Conservation (phyloP, 1,140 invertebrate genomes). For the Nasonia vitripennis region DNA sequence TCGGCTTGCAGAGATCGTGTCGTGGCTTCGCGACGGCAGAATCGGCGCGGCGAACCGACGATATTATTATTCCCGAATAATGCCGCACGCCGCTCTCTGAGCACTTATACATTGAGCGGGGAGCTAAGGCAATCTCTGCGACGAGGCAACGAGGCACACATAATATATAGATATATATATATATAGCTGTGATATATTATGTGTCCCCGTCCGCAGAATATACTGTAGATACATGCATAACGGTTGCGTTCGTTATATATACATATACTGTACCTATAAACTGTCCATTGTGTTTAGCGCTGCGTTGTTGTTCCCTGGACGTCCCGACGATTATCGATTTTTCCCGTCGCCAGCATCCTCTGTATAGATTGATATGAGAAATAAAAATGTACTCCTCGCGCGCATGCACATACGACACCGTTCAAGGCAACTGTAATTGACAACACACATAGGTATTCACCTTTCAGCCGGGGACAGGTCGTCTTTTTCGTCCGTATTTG, state of each 20-base stretch:
- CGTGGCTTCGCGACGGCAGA: background rate
- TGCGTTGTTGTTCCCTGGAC: slow-evolving; percentile 27
- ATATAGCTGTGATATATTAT: background rate
- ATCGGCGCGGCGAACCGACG: background rate
- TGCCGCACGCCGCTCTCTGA: background rate
- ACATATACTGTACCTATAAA: background rate
- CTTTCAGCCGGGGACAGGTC: too few species aligned
- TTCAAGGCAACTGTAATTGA: too few species aligned
- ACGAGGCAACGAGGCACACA: background rate
- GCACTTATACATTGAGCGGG: background rate
- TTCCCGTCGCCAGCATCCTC: background rate
- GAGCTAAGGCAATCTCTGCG: background rate
- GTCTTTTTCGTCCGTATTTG: too few species aligned
- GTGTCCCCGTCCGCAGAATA: background rate
- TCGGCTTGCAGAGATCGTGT: background rate
- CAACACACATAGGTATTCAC: too few species aligned
- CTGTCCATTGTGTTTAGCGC: slow-evolving; percentile 23
- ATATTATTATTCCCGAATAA: slow-evolving; percentile 8
- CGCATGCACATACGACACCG: too few species aligned
- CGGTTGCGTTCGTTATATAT: slow-evolving; percentile 36
- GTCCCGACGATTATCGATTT: background rate
- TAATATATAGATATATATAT: background rate
- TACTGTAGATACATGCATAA: slow-evolving; percentile 28
- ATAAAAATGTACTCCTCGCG: background rate
- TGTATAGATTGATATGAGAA: slow-evolving; percentile 24